Evolutionary conservation across 2,888 invertebrate species (phyloP).

Genomic region (Eristalis pertinax): DNA sequence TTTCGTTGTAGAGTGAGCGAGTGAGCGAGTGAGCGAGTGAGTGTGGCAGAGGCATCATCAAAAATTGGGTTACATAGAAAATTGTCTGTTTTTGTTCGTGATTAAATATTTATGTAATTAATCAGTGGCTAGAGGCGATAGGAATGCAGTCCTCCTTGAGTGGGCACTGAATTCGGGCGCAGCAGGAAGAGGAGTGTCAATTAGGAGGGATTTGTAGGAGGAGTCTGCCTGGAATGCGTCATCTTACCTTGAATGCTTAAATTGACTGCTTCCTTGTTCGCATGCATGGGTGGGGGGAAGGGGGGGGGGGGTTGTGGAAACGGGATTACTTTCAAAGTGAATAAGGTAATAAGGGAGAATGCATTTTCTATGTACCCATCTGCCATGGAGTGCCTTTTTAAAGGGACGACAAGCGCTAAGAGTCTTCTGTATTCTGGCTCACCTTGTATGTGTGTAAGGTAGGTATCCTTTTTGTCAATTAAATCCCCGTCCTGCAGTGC

Average conservation of each 20-base stretch:
- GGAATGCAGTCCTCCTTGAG: conserved; percentile 13
- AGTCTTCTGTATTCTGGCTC: conserved; percentile 60
- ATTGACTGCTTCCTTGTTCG: background rate
- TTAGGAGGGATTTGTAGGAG: background rate
- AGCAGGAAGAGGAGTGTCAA: background rate
- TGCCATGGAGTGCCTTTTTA: background rate
- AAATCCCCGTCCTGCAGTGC: conserved; percentile 79
- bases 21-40: too few species aligned
- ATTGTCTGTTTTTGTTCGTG: conserved; percentile 21
- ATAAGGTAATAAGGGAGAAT: conserved; percentile 59
- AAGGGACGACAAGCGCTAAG: background rate
- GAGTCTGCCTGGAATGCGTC: too few species aligned
- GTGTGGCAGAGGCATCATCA: background rate
- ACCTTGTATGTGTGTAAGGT: conserved; percentile 81
- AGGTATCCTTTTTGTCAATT: conserved; percentile 79
- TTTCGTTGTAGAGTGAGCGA: conserved; percentile 46
- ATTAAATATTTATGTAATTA: conserved; percentile 71
- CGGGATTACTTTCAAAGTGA: conserved; percentile 25
- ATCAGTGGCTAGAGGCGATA: conserved; percentile 50
- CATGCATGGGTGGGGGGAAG: too few species aligned
- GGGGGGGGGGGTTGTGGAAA: too few species aligned
- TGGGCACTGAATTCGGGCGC: too few species aligned
- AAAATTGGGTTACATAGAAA: conserved; percentile 63
- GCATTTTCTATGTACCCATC: conserved; percentile 34
- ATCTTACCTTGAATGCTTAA: too few species aligned